phyloP scores from a whole-genome alignment of 2,797 vertebrate genomes.

The Thalassophryne amazonica region DNA sequence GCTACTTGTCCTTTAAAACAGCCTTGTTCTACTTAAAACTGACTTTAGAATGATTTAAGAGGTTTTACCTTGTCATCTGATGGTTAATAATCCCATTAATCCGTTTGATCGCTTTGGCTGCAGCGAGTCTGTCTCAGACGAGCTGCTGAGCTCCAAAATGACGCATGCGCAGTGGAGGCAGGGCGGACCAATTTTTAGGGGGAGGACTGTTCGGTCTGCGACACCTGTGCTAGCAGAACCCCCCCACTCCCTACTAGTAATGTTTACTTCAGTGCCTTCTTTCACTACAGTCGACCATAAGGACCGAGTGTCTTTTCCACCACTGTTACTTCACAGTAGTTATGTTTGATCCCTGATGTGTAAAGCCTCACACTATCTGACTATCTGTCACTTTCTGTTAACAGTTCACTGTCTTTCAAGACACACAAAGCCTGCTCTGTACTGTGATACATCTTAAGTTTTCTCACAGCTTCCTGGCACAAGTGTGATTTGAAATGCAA shows the following conservation, averaged over 20 bases:
- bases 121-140: too few species aligned
- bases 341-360: slow-evolving; percentile 21
- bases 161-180: too few species aligned
- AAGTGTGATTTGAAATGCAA: neutral
- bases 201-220: too few species aligned
- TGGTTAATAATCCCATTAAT: too few species aligned
- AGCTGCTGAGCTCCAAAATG: too few species aligned
- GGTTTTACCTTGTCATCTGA: too few species aligned
- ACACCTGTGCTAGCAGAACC: slow-evolving; percentile 11
- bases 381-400: slow-evolving; percentile 16
- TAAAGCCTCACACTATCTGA: slow-evolving; percentile 1
- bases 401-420: slow-evolving; percentile 6
- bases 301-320: slow-evolving; percentile 13
- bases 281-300: slow-evolving; percentile 32
- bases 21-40: too few species aligned
- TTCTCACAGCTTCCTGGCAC: neutral
- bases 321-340: slow-evolving; percentile 28
- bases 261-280: slow-evolving; percentile 27
- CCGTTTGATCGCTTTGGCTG: too few species aligned
- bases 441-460: neutral
- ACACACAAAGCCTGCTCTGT: slow-evolving; percentile 7
- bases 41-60: too few species aligned
- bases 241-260: slow-evolving; percentile 37
- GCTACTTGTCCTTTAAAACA: too few species aligned
- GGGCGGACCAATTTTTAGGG: too few species aligned